Base-by-base conservation (phyloP, 2,888 invertebrate genomes). In the Amphipoea lucens region DNA sequence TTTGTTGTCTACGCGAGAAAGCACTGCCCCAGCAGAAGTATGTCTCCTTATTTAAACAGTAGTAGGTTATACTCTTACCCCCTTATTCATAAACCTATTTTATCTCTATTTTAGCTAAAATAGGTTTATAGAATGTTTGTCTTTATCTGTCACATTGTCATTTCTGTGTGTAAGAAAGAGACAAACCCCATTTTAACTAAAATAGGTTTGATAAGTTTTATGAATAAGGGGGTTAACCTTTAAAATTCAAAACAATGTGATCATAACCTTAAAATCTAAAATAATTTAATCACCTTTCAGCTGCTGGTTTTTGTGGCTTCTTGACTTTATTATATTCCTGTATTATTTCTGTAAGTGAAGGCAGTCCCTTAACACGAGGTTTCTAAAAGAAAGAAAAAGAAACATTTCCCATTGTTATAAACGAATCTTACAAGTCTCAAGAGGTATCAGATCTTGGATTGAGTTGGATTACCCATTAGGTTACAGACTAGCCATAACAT, bases 351-450 rank as follows among this genome's bases (percentile, higher is more conserved):
- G 93, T 87, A n/a, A 98, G 94, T 20, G 97, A 96, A 0, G 98
- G 98, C 0, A 97, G 96, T 76, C 98, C 98, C 93, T 98, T 98
- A 0, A 97, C 96, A 73, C 98, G 94, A 17, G 95, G 93, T 87
- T 97, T 97, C 98, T 98, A 87, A 89, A 90, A 72, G 48, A 51
- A 83, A 68, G 42, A 3, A 76, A 75, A 57, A 57, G 9, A 68
- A 42, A 73, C 11, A 77, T 63, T 68, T 17, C 3, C 7, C 40
- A 66, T 6, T n/a, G 6, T 14, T 40, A 11, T 5, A 40, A 12
- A 42, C 7, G 57, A 73, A 45, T 45, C 51, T 23, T 1, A 9
- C 4, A 57, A 57, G 48, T 17, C 57, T 9, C 12, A 17, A 4
- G 4, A 5, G 2, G 9, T 17, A 42, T 2, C 20, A 17, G 6